Percentiles rank a stretch among this genome's conserved stretches.
Conservation (phyloP, 1,140 invertebrate genomes). For the Hirudo medicinalis region DNA sequence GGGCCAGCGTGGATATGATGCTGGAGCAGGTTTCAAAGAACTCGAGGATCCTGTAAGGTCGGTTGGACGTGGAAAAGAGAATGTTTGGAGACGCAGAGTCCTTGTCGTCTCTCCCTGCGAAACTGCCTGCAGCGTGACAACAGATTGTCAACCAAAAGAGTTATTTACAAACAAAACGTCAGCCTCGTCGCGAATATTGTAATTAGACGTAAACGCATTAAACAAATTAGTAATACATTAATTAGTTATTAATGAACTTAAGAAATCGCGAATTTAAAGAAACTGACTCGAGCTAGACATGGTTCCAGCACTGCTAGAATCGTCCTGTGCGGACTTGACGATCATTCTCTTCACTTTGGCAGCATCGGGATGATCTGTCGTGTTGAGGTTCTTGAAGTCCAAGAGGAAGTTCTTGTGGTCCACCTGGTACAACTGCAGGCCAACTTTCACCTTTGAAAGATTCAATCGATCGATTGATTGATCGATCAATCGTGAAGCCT, state of each 20-base stretch:
- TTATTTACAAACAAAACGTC: no score
- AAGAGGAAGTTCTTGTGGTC: slow-evolving; percentile 92
- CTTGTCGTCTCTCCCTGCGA: slow-evolving; percentile 32
- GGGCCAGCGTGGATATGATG: slow-evolving; percentile 88
- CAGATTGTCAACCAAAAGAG: not conserved
- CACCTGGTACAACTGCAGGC: slow-evolving; percentile 93
- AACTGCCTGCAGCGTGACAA: slow-evolving; percentile 36
- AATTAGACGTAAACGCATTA: no score
- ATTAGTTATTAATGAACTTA: no score
- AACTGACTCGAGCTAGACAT: slow-evolving; percentile 1
- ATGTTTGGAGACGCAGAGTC: slow-evolving; percentile 15
- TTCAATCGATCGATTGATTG: no score
- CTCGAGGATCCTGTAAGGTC: slow-evolving; percentile 80
- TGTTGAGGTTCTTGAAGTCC: slow-evolving; percentile 80
- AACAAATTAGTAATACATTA: no score
- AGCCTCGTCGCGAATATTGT: no score
- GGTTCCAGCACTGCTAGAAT: not conserved
- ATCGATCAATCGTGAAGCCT: no score
- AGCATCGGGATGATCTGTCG: slow-evolving; percentile 26
- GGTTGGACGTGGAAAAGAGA: slow-evolving; percentile 32
- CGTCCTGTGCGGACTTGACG: slow-evolving; percentile 1
- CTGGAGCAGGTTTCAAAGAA: slow-evolving; percentile 99
- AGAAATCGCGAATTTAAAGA: no score
- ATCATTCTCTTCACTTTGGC: slow-evolving; percentile 21
- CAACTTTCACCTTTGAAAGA: slow-evolving; percentile 68